A percentile compares a stretch with the other conserved stretches of the same genome.
Conservation (phyloP, 2,888 invertebrate genomes). For the Azorinus chamasolen region DNA sequence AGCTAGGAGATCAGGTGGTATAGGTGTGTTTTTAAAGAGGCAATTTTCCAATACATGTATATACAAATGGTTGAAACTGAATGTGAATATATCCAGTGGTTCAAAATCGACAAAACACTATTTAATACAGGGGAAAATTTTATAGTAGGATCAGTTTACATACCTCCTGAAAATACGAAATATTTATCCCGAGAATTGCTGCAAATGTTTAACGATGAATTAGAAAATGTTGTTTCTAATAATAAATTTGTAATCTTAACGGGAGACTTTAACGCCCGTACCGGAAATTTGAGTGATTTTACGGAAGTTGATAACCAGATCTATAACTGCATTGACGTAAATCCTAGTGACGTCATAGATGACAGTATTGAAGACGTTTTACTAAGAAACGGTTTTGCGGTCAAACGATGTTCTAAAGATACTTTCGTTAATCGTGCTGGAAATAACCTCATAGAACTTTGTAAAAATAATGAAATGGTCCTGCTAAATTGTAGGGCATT, state of each 20-base stretch:
- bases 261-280: background rate
- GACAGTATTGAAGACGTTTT: background rate
- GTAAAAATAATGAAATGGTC: background rate
- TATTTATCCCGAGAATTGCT: background rate
- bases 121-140: background rate
- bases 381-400: background rate
- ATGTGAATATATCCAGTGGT: conserved; percentile 13
- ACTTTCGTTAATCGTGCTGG: background rate
- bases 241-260: background rate
- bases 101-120: background rate
- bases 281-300: background rate
- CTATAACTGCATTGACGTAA: background rate
- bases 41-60: no score
- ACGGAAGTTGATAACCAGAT: background rate
- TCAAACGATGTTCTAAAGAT: background rate
- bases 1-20: background rate
- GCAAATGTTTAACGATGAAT: background rate
- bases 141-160: background rate
- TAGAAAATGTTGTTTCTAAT: background rate
- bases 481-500: no score
- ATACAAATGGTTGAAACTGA: conserved; percentile 11
- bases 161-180: no score
- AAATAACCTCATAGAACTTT: background rate
- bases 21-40: background rate
- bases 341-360: background rate